Evolutionary conservation across 2,113 vertebrate species (phyloP), one percentile per base, ranked within the genome.

Genomic region (Ptilorrhoa leucosticta): DNA sequence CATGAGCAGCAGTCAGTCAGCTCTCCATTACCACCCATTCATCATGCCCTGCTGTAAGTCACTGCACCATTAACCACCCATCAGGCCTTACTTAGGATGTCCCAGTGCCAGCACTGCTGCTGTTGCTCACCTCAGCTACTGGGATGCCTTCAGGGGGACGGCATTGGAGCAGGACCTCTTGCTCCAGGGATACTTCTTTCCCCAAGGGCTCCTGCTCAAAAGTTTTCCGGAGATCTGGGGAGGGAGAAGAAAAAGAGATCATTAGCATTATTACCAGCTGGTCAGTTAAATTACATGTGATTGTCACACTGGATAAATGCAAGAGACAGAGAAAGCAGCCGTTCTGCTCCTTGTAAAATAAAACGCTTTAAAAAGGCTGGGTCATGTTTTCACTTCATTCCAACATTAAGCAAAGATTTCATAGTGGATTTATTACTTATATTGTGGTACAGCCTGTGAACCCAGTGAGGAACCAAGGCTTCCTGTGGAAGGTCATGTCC

Each of bases 71-170:
- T 95, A 98, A 96, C 78, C 89, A 96, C 47, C 9, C 39, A 86
- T 87, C 86, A 93, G 70, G 57, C 63, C 70, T 85, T 39, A 24
- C 60, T 73, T 30, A 92, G 93, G 92, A 89, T 60, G 91, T 58
- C 83, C 90, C 37, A 73, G 85, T 31, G 73, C 89, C 94, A 96
- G 47, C 44, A 30, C 22, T 72, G 76, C 87, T 89, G 37, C 10
- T 91, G 42, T 42, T 87, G 60, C 97, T 98, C 97, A 99, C 99
- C 98, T 99, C 99, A 16, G 99, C 99, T 48, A 98, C 98, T 6
- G 99, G 99, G 91, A 99, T 99, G 81, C 99, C 99, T 98, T 99
- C 99, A 6, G 99, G 99, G 82, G 99, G 99, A 44, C 99, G 98
- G 95, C 99, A 99, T 94, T 99, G 99, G 31, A 99, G 97, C 80